These are phyloP conservation scores for Diorhabda carinulata DNA, from an alignment of 1,140 invertebrate genomes.

Conservation along the genomic window DNA sequence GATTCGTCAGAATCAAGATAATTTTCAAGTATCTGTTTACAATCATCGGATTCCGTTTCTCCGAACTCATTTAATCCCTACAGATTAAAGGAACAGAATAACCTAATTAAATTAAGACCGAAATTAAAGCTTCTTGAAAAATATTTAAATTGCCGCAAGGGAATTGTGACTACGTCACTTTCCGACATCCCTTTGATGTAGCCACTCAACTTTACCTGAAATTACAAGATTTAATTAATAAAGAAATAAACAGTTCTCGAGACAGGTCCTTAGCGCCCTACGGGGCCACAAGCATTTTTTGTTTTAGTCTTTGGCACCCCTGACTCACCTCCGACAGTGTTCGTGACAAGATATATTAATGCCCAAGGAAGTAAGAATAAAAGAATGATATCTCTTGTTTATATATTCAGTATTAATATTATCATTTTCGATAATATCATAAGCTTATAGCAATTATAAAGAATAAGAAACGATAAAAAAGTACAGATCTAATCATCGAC, in stretches of 20 bases:
- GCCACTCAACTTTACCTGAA: constrained; percentile 17
- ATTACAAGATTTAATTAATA: constrained; percentile 22
- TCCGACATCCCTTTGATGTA: constrained; percentile 16
- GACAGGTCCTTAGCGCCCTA: constrained; percentile 17
- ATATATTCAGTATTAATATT: too few species aligned
- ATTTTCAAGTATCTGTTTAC: too few species aligned
- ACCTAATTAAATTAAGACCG: constrained; percentile 6
- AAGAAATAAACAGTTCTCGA: constrained; percentile 22
- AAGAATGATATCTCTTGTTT: neutral
- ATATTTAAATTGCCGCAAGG: constrained; percentile 11
- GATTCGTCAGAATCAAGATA: too few species aligned
- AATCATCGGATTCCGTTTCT: too few species aligned
- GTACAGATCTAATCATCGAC: too few species aligned
- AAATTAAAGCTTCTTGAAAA: constrained; percentile 10
- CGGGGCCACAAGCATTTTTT: constrained; percentile 15
- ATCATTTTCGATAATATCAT: too few species aligned
- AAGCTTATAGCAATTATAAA: too few species aligned
- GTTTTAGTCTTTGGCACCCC: constrained; percentile 14
- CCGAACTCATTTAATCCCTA: too few species aligned
- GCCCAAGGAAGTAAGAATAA: constrained; percentile 10
- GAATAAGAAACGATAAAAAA: too few species aligned
- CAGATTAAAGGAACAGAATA: neutral
- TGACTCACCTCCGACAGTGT: constrained; percentile 12
- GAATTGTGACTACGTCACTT: neutral
- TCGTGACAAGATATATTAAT: constrained; percentile 14